Evolutionary conservation across 2,113 vertebrate genomes (phyloP).

Genomic region (Campylorhamphus procurvoides): DNA sequence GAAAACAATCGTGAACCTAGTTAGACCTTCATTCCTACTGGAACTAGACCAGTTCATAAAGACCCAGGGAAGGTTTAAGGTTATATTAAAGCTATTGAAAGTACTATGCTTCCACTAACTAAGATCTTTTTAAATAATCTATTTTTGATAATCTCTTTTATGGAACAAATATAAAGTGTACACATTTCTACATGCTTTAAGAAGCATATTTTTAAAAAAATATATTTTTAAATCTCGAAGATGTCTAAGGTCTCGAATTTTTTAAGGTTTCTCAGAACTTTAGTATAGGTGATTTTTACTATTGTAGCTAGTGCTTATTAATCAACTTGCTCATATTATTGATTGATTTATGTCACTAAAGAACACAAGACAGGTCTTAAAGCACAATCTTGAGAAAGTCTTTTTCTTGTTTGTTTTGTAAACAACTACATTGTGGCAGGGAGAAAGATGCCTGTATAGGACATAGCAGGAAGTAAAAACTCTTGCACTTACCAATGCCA

Average conservation of each 20-base stretch:
- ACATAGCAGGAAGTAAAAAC: neutral
- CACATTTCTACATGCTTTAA: neutral
- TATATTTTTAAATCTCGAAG: neutral
- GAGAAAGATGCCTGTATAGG: neutral
- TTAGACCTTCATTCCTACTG: neutral
- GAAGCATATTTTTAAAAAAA: neutral
- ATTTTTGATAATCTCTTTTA: neutral
- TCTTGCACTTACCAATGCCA: constrained; percentile 35
- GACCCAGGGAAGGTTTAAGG: neutral
- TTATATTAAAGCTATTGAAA: neutral
- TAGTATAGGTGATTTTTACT: neutral
- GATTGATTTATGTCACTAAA: neutral
- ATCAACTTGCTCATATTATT: neutral
- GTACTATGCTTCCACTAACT: neutral
- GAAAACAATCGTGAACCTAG: accelerated
- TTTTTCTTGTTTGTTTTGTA: neutral
- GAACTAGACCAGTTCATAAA: neutral
- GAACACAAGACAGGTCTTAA: neutral
- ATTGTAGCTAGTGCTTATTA: neutral
- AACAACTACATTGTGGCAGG: neutral
- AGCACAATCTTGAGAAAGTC: neutral
- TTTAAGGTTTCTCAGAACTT: neutral
- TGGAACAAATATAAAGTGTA: neutral
- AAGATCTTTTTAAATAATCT: neutral
- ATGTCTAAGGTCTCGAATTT: neutral